A percentile compares a stretch with the other conserved stretches of the same genome.
Evolutionary conservation across 2,888 invertebrate genomes (phyloP).

Genomic region (Ernsta delagoae): DNA sequence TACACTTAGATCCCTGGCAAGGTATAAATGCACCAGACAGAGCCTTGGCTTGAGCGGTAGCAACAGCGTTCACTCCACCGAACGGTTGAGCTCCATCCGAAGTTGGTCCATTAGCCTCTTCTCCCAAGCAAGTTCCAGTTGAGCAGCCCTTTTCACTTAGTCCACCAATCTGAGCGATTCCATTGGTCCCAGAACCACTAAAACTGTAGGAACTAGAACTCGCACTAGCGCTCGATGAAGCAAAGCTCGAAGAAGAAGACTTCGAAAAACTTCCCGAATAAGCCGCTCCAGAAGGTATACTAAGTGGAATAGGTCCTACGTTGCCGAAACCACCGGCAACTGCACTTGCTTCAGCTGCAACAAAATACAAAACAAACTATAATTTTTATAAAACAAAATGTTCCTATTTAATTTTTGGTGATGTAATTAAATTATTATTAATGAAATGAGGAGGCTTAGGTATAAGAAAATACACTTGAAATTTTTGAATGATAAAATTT

Average conservation of each 20-base stretch:
- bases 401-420: too few relatives aligned
- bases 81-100: slow-evolving; percentile 42
- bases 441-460: too few relatives aligned
- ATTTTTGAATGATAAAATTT: too few relatives aligned
- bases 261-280: slow-evolving; percentile 77
- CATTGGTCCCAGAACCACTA: slow-evolving; percentile 51
- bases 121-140: slow-evolving; percentile 47
- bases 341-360: slow-evolving; percentile 60
- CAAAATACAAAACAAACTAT: slow-evolving; percentile 12
- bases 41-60: slow-evolving; percentile 41
- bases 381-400: neutral
- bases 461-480: too few relatives aligned
- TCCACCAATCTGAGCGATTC: slow-evolving; percentile 38
- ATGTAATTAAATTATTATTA: too few relatives aligned
- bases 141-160: slow-evolving; percentile 32
- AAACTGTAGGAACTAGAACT: slow-evolving; percentile 72
- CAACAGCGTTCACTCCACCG: slow-evolving; percentile 43
- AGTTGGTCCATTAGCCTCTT: slow-evolving; percentile 39
- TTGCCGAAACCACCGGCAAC: slow-evolving; percentile 59
- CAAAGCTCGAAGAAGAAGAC: slow-evolving; percentile 71
- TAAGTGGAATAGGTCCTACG: slow-evolving; percentile 53
- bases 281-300: slow-evolving; percentile 58
- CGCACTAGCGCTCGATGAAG: slow-evolving; percentile 73
- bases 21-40: slow-evolving; percentile 37
- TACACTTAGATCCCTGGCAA: slow-evolving; percentile 57